Evolutionary conservation across 2,113 vertebrate species (phyloP).

Genomic region (Pluvialis apricaria): DNA sequence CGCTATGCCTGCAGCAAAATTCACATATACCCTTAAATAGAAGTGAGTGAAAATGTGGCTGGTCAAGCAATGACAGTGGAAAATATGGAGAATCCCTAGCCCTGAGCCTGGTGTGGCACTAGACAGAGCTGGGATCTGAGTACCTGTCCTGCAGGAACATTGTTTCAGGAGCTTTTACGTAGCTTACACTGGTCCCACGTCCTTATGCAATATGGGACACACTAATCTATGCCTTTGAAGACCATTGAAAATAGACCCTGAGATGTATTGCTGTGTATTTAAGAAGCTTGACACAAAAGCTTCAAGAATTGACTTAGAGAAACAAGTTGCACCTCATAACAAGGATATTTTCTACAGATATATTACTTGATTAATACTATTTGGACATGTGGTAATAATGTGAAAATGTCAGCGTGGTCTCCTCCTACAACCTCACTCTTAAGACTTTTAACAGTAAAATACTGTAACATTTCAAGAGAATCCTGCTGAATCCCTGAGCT

Average conservation of each 20-base stretch:
- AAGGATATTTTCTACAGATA: neutral
- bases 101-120: neutral
- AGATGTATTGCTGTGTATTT: neutral
- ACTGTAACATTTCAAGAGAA: neutral
- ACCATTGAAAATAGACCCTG: neutral
- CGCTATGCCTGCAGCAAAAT: neutral
- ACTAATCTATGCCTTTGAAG: neutral
- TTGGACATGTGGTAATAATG: neutral
- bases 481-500: neutral
- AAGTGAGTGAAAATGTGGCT: neutral
- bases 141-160: neutral
- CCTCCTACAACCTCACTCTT: neutral
- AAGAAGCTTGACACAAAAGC: neutral
- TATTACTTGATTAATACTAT: neutral
- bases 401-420: neutral
- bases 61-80: neutral
- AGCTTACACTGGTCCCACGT: neutral
- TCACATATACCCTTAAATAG: neutral
- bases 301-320: neutral
- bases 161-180: neutral
- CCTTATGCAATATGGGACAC: neutral
- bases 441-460: neutral
- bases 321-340: neutral
- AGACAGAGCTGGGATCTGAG: neutral
- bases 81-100: neutral